Percentiles rank a stretch among this genome's conserved stretches.
Conservation (phyloP, 2,797 vertebrate genomes). For the Melanotaenia nigrans region DNA sequence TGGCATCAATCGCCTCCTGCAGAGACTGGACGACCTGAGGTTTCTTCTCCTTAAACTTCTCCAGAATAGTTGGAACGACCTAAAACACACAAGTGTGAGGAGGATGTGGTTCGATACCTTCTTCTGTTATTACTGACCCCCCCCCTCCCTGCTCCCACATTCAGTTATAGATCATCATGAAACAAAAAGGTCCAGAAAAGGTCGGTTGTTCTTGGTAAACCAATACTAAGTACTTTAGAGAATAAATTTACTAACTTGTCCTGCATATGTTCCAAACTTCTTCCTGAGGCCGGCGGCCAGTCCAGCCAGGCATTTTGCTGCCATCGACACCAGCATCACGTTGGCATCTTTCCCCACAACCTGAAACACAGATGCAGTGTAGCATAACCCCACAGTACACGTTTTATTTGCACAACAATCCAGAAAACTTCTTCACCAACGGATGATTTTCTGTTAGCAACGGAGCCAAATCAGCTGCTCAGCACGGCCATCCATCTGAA, state of each 20-base stretch:
- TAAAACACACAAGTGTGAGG: constrained; percentile 54
- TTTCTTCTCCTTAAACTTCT: constrained; percentile 99
- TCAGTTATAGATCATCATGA: neutral
- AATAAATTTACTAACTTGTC: constrained; percentile 85
- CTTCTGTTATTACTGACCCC: too few species aligned
- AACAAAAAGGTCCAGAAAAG: neutral
- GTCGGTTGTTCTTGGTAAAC: too few species aligned
- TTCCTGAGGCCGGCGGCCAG: constrained; percentile 93
- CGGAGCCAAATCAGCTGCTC: too few species aligned
- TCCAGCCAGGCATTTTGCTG: constrained; percentile 94
- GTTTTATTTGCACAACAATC: neutral
- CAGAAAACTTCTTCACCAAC: too few species aligned
- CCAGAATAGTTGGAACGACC: constrained; percentile 96
- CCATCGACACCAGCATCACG: constrained; percentile 95
- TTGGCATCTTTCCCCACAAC: constrained; percentile 98
- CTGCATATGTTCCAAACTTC: constrained; percentile 97
- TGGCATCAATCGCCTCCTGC: constrained; percentile 96
- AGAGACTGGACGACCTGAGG: constrained; percentile 95
- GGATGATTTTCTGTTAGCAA: too few species aligned
- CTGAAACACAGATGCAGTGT: constrained; percentile 71
- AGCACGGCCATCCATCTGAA: too few species aligned
- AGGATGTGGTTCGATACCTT: neutral
- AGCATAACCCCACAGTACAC: neutral
- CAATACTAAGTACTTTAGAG: too few species aligned
- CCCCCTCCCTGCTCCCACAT: neutral